A percentile compares a stretch with the other conserved stretches of the same genome.
Conservation (phyloP, 2,888 invertebrate genomes). For the Timema podura region DNA sequence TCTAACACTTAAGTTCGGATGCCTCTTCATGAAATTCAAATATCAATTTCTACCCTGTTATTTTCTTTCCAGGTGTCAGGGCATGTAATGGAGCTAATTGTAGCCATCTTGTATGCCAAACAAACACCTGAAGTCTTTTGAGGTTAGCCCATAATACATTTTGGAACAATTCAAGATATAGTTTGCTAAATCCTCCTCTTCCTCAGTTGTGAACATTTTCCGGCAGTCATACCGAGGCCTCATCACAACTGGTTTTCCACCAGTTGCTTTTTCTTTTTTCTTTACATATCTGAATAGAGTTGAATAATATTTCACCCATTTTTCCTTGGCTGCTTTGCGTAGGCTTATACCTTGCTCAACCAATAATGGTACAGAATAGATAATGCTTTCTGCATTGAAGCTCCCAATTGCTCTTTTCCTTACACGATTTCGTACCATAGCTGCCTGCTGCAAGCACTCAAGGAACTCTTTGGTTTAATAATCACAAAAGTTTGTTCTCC, state of each 20-base stretch:
- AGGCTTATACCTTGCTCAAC: not conserved
- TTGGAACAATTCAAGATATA: not conserved
- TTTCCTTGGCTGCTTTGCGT: constrained; percentile 6
- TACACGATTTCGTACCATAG: not conserved
- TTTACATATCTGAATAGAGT: not conserved
- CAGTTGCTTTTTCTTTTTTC: not conserved
- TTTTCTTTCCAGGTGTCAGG: constrained; percentile 1
- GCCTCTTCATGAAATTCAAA: constrained; percentile 15
- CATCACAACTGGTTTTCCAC: not conserved
- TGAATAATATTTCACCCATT: not conserved
- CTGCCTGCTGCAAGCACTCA: too few species aligned
- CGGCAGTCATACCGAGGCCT: constrained; percentile 2
- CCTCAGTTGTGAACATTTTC: not conserved
- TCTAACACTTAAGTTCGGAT: constrained; percentile 9
- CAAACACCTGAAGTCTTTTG: not conserved
- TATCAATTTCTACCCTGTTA: not conserved
- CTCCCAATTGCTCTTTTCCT: not conserved
- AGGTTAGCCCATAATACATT: not conserved
- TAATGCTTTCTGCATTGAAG: not conserved
- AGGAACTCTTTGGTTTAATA: too few species aligned
- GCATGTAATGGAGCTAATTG: not conserved
- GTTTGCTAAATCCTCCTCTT: constrained; percentile 1
- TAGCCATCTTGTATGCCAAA: not conserved
- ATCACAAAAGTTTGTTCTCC: too few species aligned
- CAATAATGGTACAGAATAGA: not conserved